Percentiles rank a stretch among this genome's conserved stretches.
phyloP scores from a whole-genome alignment of 2,888 invertebrate genomes.

The Xestia rhomboidea region DNA sequence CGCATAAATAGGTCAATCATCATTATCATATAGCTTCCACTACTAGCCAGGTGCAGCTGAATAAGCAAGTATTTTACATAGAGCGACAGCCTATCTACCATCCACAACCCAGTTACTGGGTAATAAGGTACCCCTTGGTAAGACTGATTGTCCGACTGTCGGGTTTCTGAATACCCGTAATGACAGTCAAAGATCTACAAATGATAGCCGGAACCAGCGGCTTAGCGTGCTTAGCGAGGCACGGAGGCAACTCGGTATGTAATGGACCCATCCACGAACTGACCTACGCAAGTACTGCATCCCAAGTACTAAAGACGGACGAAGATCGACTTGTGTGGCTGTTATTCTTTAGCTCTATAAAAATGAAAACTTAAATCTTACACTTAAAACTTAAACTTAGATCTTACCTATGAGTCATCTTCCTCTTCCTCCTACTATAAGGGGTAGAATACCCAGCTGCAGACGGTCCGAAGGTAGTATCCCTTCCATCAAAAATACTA shows the following conservation, averaged over 20 bases:
- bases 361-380: constrained; percentile 59
- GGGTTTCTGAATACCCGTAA: not conserved
- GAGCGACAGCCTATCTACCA: too few species aligned
- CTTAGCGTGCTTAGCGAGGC: not conserved
- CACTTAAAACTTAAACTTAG: too few species aligned
- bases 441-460: constrained; percentile 79
- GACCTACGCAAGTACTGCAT: not conserved
- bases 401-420: constrained; percentile 78
- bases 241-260: too few species aligned
- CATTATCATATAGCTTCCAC: too few species aligned
- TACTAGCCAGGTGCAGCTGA: too few species aligned
- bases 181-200: not conserved
- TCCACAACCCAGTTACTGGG: too few species aligned
- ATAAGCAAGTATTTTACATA: too few species aligned
- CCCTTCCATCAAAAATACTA: constrained; percentile 75
- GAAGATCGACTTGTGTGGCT: not conserved
- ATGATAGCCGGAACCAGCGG: not conserved
- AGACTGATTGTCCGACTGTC: not conserved
- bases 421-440: constrained; percentile 80
- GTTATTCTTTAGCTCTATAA: not conserved
- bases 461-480: constrained; percentile 69
- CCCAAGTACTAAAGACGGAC: not conserved
- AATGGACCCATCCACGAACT: rapidly evolving
- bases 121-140: too few species aligned
- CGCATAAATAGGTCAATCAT: too few species aligned